phyloP scores from a whole-genome alignment of 1,140 invertebrate species.

The Lordiphosa collinella region DNA sequence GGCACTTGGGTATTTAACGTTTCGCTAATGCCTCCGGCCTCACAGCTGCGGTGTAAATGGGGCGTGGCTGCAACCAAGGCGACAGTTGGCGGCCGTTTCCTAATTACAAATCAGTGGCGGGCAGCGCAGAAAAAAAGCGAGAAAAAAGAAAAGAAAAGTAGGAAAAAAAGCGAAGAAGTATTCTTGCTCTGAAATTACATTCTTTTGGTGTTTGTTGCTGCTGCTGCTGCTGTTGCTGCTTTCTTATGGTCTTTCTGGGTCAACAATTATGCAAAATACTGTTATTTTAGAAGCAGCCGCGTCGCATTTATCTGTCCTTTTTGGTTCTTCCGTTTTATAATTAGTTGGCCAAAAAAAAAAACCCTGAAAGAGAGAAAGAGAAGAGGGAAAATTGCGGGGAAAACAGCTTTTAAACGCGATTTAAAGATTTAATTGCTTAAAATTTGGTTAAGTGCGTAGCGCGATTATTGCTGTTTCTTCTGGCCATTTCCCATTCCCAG shows the following conservation, averaged over 20 bases:
- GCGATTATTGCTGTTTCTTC: constrained; percentile 43
- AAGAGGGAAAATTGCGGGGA: constrained; percentile 9
- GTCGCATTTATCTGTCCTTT: constrained; percentile 70
- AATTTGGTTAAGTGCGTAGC: constrained; percentile 57
- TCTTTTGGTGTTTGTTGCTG: constrained; percentile 34
- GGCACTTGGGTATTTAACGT: constrained; percentile 76
- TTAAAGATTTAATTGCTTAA: constrained; percentile 74
- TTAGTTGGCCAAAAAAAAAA: constrained; percentile 50
- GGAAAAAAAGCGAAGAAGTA: constrained; percentile 30
- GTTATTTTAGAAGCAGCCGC: constrained; percentile 66
- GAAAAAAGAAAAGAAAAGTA: constrained; percentile 22
- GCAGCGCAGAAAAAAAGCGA: constrained; percentile 27
- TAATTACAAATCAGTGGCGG: constrained; percentile 77
- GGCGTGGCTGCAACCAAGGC: constrained; percentile 61
- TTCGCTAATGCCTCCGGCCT: constrained; percentile 65
- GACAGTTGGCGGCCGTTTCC: constrained; percentile 78
- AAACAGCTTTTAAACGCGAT: constrained; percentile 60
- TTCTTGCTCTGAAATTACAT: constrained; percentile 52
- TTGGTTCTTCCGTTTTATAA: constrained; percentile 67
- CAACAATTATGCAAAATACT: constrained; percentile 78
- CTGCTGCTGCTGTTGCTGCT: constrained; percentile 35
- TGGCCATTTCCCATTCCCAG: not conserved
- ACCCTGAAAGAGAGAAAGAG: not conserved
- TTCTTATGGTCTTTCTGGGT: constrained; percentile 67
- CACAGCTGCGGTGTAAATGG: constrained; percentile 57